Conservation (phyloP, 2,888 invertebrate species). For the Deladenus siricidicola region DNA sequence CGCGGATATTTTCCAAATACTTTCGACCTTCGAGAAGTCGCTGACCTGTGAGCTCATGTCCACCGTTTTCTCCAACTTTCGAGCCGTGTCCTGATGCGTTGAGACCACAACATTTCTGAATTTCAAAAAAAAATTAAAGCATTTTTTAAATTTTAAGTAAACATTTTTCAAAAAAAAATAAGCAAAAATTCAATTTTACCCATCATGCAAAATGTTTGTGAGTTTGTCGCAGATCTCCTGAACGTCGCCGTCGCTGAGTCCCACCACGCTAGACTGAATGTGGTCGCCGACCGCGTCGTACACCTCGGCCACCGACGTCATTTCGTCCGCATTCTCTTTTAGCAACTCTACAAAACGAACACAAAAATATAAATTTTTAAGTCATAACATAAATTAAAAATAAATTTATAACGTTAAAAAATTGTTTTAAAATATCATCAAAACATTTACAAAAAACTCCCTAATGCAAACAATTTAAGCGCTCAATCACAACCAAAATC, state of each 20-base stretch:
- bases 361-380: neutral
- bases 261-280: constrained; percentile 25
- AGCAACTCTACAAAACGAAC: constrained; percentile 33
- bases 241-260: constrained; percentile 28
- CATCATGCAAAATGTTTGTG: constrained; percentile 42
- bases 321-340: constrained; percentile 44
- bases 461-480: too few relatives aligned
- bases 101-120: constrained; percentile 21
- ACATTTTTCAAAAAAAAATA: neutral
- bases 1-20: constrained; percentile 48
- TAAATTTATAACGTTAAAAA: too few relatives aligned
- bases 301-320: constrained; percentile 42
- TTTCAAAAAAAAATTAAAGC: constrained; percentile 4
- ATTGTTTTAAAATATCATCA: too few relatives aligned
- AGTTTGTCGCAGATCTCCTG: constrained; percentile 38
- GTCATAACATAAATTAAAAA: neutral
- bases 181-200: constrained; percentile 23
- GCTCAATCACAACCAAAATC: too few relatives aligned
- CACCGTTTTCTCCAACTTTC: constrained; percentile 46
- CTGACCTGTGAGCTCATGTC: constrained; percentile 47
- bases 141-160: neutral
- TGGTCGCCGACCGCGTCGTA: constrained; percentile 50
- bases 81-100: constrained; percentile 23
- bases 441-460: too few relatives aligned
- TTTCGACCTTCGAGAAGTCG: constrained; percentile 39